Base-by-base conservation (phyloP, 2,888 invertebrate species). In the Odontocerum albicorne region DNA sequence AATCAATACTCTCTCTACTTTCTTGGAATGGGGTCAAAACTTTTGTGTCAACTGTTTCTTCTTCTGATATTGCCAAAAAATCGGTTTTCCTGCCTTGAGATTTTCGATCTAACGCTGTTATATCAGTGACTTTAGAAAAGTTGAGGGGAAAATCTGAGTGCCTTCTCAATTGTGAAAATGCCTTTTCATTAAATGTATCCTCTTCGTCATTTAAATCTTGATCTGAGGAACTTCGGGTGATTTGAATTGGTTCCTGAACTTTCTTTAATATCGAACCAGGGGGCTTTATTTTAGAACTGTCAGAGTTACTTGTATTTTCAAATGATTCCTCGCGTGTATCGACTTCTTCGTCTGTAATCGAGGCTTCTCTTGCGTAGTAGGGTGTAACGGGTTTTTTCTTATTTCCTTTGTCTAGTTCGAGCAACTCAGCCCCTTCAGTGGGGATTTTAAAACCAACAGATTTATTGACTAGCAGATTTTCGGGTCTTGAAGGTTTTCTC, bases 341-440 rank as follows among this genome's bases (percentile, higher is more conserved):
- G 3, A 74, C 67, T 53, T 82, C 80, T 62, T 79, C 74, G 64
- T 77, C 79, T 32, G 82, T 79, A 43, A 85, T 74, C 2, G 80
- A 78, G 49, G 80, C 71, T 64, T 84, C 83, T 60, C 86, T 74
- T 0, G 86, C 83, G 69, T 91, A 91, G 65, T 90, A 91, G 0
- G 92, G 92, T 3, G 92, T 92, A 45, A 90, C 67, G 2, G 92
- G 92, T 66, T 91, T 90, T 46, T 81, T 75, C 66, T 83, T 84
- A 21, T 70, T 73, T 60, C 75, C 75, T 66, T 87, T 87, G 58
- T 78, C 78, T 53, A 71, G 72, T n/a, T 72, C 71, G 8, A 88
- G 75, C 45, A 85, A 33, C 31, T 33, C 40, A 12, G 72, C 74
- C 44, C 66, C 66, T 12, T 68, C 68, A 32, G 72, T 68, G 12